Evolutionary conservation across 2,888 invertebrate species (phyloP).

Genomic region (Alentia gelatinosa): DNA sequence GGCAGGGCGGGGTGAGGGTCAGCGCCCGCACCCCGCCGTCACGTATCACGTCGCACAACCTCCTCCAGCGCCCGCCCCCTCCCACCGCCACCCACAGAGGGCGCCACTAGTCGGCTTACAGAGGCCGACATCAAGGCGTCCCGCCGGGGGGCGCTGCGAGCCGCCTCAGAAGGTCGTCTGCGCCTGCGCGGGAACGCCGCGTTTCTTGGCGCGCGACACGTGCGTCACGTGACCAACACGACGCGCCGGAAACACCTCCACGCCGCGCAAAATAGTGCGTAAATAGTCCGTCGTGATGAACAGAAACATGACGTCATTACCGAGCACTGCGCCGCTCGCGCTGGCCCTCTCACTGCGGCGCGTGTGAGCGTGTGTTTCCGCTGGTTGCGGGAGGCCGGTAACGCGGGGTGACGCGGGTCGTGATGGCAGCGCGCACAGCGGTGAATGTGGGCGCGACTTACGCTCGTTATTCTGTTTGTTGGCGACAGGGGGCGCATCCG

Average conservation of each 20-base stretch:
- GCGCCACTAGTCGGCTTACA: slow-evolving; percentile 37
- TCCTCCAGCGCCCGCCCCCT: not conserved
- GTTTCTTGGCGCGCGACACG: slow-evolving; percentile 17
- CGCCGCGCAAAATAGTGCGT: too few relatives aligned
- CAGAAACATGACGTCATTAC: too few relatives aligned
- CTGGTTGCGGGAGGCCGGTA: not conserved
- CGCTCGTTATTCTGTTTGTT: slow-evolving; percentile 40
- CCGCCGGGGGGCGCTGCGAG: slow-evolving; percentile 14
- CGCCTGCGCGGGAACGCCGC: not conserved
- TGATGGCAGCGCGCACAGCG: not conserved
- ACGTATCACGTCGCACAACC: not conserved
- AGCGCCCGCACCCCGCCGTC: not conserved
- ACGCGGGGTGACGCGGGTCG: not conserved
- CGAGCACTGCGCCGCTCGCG: too few relatives aligned
- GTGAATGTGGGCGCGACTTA: not conserved
- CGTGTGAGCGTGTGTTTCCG: not conserved
- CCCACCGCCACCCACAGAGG: not conserved
- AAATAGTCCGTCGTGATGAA: too few relatives aligned
- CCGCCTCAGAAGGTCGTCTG: not conserved
- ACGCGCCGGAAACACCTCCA: too few relatives aligned
- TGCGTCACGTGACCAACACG: not conserved
- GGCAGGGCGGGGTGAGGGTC: not conserved
- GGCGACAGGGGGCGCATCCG: not conserved
- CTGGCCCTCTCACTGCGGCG: too few relatives aligned
- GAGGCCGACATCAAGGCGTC: slow-evolving; percentile 16